phyloP scores from a whole-genome alignment of 2,888 invertebrate species.

The Rhamphomyia laevipes region DNA sequence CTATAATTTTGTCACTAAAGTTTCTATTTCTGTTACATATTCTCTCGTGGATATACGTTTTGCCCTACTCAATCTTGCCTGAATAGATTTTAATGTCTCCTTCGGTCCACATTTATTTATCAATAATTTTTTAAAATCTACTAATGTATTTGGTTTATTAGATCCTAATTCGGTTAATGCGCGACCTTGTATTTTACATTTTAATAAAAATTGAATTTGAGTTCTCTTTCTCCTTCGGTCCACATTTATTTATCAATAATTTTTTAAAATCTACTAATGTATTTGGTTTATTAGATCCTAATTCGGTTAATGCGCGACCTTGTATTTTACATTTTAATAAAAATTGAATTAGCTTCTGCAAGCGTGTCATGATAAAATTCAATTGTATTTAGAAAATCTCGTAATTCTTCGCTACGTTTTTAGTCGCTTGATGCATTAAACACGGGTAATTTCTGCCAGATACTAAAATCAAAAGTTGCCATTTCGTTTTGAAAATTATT shows the following conservation, averaged over 20 bases:
- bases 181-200: conserved; percentile 5
- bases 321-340: no score
- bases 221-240: no score
- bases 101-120: conserved; percentile 4
- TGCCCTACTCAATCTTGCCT: conserved; percentile 1
- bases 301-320: no score
- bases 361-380: conserved; percentile 4
- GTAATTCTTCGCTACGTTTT: no score
- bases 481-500: no score
- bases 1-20: not conserved
- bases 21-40: conserved; percentile 3
- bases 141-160: not conserved
- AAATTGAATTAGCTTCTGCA: not conserved
- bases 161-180: conserved; percentile 2
- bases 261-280: no score
- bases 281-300: no score
- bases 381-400: conserved; percentile 5
- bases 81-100: not conserved
- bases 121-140: no score
- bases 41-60: not conserved
- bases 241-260: no score
- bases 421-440: not conserved
- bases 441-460: no score
- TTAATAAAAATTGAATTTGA: not conserved
- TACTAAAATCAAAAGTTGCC: no score